These are phyloP conservation scores for Pristiophorus japonicus DNA, from an alignment of 2,113 vertebrate genomes.

Conservation along the genomic window DNA sequence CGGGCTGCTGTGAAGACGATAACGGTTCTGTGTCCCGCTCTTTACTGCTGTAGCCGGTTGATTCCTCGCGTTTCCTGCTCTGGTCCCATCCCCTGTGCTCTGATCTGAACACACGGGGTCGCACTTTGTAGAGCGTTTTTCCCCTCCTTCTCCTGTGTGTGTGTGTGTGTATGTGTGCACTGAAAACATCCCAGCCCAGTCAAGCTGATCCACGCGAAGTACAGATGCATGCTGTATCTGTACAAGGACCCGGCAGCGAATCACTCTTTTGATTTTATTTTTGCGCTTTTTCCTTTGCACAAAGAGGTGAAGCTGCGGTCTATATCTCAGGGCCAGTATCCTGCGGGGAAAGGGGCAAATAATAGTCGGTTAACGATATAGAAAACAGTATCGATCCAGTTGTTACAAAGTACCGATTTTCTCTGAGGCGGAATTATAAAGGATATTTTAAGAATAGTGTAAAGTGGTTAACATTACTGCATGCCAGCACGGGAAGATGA, in stretches of 20 bases:
- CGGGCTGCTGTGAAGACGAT: background rate
- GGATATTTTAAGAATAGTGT: background rate
- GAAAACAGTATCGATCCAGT: background rate
- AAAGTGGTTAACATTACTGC: background rate
- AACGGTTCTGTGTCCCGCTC: background rate
- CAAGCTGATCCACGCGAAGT: background rate
- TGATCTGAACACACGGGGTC: conserved; percentile 27
- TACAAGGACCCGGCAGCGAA: background rate
- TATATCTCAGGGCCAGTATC: background rate
- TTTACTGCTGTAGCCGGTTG: background rate
- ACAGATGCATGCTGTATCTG: background rate
- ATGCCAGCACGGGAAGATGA: background rate
- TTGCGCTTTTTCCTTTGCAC: background rate
- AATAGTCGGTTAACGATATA: background rate
- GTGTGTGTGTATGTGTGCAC: background rate
- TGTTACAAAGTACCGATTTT: background rate
- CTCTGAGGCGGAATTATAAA: background rate
- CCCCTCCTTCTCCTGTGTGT: too few species aligned
- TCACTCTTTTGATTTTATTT: background rate
- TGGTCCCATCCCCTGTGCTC: background rate
- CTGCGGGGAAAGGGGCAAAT: background rate
- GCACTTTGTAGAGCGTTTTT: conserved; percentile 19
- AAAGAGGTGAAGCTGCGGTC: background rate
- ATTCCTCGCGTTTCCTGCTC: background rate
- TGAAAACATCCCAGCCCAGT: background rate